Evolutionary conservation across 2,888 invertebrate species (phyloP), one percentile per base, ranked within the genome.

Genomic region (Nasonia oneida): DNA sequence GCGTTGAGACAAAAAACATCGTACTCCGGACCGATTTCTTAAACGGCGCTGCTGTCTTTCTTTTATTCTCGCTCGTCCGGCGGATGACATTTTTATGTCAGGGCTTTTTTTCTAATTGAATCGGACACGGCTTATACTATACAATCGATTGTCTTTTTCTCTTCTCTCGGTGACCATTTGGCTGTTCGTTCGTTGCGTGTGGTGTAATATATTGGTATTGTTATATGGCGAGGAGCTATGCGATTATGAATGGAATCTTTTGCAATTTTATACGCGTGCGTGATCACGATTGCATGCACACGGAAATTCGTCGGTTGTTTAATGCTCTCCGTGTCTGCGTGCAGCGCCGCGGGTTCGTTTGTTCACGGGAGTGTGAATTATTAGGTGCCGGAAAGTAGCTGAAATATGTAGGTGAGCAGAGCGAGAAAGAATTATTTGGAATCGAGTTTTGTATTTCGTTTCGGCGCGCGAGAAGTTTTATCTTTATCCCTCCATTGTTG

Each of bases 31-130:
- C 23, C 75, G 71, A 70, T 85, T 85, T 78, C 81, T 78, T 50
- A 82, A 85, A 85, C 78, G 78, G 23, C 33, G 23, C 14, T 53
- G 8, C 23, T 37, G 57, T 33, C n/a, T 74, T 76, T 82, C 82
- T 70, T 64, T 76, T 78, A 71, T 61, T 67, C 64, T 67, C 64
- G 14, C 15, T n/a, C 67, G 75, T 84, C 15, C 10, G 23, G 29
- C 67, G 29, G 14, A 53, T 47, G 82, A 83, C 76, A 80, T 86
- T 83, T 86, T 83, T 86, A 80, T 86, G 86, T 86, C 86, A 86
- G 75, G 86, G 86, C 67, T 86, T 73, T 81, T 64, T 86, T 79
- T 61, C 47, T 83, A 86, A 83, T 86, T 80, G 70, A 86, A 83
- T 64, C 74, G 76, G 70, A 57, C 77, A 33, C 10, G 18, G 47